phyloP scores from a whole-genome alignment of 2,113 vertebrate species.

The Malurus melanocephalus region DNA sequence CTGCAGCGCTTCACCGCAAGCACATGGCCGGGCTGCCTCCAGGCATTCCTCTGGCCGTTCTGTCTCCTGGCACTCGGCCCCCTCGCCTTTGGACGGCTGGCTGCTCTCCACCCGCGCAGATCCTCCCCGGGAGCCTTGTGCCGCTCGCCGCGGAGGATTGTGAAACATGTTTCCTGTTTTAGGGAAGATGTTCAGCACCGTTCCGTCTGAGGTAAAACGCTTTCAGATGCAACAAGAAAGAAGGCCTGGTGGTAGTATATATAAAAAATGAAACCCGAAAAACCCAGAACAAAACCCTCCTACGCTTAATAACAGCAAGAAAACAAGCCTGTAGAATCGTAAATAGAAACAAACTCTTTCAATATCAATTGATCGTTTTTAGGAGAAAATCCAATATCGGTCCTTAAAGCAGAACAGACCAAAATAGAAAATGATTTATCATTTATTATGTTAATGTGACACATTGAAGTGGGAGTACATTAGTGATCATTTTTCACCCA shows the following conservation, averaged over 20 bases:
- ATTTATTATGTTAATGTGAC: not conserved
- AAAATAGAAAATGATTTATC: not conserved
- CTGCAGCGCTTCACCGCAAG: not conserved
- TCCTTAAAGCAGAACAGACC: not conserved
- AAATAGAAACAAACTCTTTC: not conserved
- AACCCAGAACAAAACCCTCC: not conserved
- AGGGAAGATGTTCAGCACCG: conserved; percentile 7
- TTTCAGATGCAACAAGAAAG: not conserved
- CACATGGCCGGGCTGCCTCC: not conserved
- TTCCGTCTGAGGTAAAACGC: not conserved
- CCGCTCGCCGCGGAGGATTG: not conserved
- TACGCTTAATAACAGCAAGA: not conserved
- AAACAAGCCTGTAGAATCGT: not conserved
- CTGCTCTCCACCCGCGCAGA: conserved; percentile 14
- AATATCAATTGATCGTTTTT: not conserved
- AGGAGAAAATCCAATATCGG: not conserved
- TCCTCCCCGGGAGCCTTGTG: not conserved
- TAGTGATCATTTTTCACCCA: not conserved
- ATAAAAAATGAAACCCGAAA: accelerated
- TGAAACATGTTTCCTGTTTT: conserved; percentile 9
- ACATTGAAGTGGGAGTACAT: not conserved
- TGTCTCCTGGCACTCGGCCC: conserved; percentile 7
- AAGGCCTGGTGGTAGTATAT: not conserved
- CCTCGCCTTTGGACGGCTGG: not conserved
- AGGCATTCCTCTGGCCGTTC: conserved; percentile 12